These are phyloP conservation scores for Hormiphora californensis DNA, from an alignment of 37 sponge, comb jelly and placozoan genomes.

Conservation along the genomic window DNA sequence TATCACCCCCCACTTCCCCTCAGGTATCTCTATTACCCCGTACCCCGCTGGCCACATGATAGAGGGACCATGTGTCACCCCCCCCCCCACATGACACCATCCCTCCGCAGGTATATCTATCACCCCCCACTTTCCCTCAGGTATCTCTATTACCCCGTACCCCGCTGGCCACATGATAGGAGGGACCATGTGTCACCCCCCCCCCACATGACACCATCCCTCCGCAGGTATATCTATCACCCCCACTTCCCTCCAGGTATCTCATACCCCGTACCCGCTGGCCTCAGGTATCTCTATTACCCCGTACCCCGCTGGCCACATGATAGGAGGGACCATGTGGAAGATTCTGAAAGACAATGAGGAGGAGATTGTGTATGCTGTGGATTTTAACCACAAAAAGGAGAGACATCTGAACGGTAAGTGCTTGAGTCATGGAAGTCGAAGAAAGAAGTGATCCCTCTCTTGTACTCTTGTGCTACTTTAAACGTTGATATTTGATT, in stretches of 20 bases:
- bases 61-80: no score
- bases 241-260: not conserved
- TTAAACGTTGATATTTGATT: no score
- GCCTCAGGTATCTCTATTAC: conserved; percentile 87
- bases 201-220: no score
- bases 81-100: no score
- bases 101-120: not conserved
- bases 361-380: conserved; percentile 97
- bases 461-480: not conserved
- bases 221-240: not conserved
- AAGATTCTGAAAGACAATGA: conserved; percentile 96
- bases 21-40: not conserved
- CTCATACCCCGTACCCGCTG: not conserved
- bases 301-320: conserved; percentile 94
- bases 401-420: conserved; percentile 67
- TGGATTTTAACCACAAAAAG: conserved; percentile 98
- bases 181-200: no score
- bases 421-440: not conserved
- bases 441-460: not conserved
- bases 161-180: not conserved
- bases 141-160: conserved; percentile 60
- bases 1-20: not conserved
- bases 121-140: conserved; percentile 37
- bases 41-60: not conserved
- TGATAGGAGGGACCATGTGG: conserved; percentile 99